Evolutionary conservation across 2,113 vertebrate species (phyloP), one percentile per base, ranked within the genome.

Genomic region (Malurus cyaneus): DNA sequence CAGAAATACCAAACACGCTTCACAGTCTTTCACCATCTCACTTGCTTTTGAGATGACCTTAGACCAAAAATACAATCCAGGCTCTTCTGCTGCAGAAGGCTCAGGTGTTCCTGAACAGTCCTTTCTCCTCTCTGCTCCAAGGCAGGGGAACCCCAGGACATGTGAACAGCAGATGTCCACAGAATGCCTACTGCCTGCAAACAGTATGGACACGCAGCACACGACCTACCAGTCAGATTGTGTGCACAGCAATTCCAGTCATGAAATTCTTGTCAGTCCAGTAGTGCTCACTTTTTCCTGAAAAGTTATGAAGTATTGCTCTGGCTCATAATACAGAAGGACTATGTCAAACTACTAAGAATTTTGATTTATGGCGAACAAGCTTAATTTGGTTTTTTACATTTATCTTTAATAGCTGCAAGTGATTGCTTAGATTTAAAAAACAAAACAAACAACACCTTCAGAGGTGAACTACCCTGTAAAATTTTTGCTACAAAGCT

Each of bases 181-280:
- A 88, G 72, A 91, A 54, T 1, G 1, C 12, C 52, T 46, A 9
- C 14, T 42, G 54, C 34, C 36, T 39, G 47, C 53, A 44, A 47
- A 41, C 32, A 49, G 26, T 2, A 47, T 5, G 32, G 80, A 26
- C 28, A 52, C 16, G 57, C 31, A 76, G 73, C 70, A 64, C 78
- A 72, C 0, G 0, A 54, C 34, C 26, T 5, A 21, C 28, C 34
- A 64, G 31, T 9, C 41, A 23, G 12, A 21, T 0, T 3, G 44
- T 0, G 1, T 0, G 5, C 53, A 80, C 14, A 77, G 36, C 26
- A n/a, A 39, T 31, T 82, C 71, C 49, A 76, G 17, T 8, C 11
- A 56, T 8, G 5, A 54, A 76, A 65, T 19, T 39, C 39, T 11
- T 61, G 8, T 46, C 71, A 59, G 42, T 61, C 47, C 39, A 39